Base-by-base conservation (phyloP, 2,888 invertebrate species). In the Rhodophaea formosa region DNA sequence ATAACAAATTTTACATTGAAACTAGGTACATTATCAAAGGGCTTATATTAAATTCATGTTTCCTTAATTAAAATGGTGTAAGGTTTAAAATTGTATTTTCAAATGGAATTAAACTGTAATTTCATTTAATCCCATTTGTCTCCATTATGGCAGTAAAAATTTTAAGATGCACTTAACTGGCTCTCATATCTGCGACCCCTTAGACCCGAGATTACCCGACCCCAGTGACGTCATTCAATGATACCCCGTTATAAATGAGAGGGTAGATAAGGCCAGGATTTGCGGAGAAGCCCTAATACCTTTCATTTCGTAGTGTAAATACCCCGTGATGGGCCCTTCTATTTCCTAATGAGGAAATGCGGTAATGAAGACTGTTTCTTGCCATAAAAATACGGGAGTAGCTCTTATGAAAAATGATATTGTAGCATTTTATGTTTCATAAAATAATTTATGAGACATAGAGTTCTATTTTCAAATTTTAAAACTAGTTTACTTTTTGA, bases 171-270 rank as follows among this genome's bases (percentile, higher is more conserved):
- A 45, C 54, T 55, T 55, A 55, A 46, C 54, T 45, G 45, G 35
- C 45, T 55, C 46, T 55, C 46, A 55, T 45, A 46, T 55, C 54
- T 46, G 14, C 30, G 35, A 35, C 55, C 57, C 57, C 58, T 46
- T 43, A 39, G 29, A 67, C 69, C 72, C 71, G 68, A 64, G 60
- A 61, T 69, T 71, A 68, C 65, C 55, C 62, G 66, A 69, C 72
- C 74, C 72, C 65, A 71, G 72, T 45, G 51, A 77, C 69, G 79
- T 81, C 80, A 79, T 74, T 75, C 67, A 68, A 68, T 77, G 71
- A 78, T 79, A 69, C 76, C 71, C 66, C 62, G 76, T 84, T 78
- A 83, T 83, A 81, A 84, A 84, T 82, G 82, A 81, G 53, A 75
- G 80, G 77, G 81, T 77, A 79, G 75, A 72, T 73, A 63, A 67